Evolutionary conservation across 2,888 invertebrate genomes (phyloP).

Genomic region (Dastarcus helophoroides): DNA sequence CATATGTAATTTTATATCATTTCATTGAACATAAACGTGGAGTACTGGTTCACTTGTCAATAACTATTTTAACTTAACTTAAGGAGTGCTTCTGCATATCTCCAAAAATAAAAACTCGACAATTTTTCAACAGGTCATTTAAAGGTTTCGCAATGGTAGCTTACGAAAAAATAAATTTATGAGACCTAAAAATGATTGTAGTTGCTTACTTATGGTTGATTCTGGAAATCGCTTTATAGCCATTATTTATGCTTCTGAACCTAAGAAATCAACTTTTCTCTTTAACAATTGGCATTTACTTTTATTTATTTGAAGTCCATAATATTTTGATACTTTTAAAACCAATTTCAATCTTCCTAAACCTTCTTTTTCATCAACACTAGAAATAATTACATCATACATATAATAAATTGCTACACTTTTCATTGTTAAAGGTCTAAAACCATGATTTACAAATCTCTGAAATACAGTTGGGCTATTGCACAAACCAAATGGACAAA

Average conservation of each 20-base stretch:
- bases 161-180: constrained; percentile 27
- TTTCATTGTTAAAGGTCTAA: constrained; percentile 4
- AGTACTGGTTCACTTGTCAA: constrained; percentile 14
- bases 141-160: constrained; percentile 25
- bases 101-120: constrained; percentile 14
- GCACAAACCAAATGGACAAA: no score
- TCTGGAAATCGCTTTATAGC: no score
- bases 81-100: constrained; percentile 12
- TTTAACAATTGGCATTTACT: constrained; percentile 30
- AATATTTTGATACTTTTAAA: constrained; percentile 14
- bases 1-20: no score
- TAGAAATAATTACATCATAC: constrained; percentile 5
- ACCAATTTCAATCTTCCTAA: constrained; percentile 18
- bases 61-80: constrained; percentile 11
- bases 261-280: no score
- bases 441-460: no score
- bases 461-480: no score
- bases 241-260: no score
- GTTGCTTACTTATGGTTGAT: constrained; percentile 16
- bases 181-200: constrained; percentile 25
- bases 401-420: constrained; percentile 9
- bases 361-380: no score
- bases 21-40: constrained; percentile 16
- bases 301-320: constrained; percentile 23
- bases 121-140: constrained; percentile 20